Conservation (phyloP, 2,797 vertebrate species). For the Nasua narica region DNA sequence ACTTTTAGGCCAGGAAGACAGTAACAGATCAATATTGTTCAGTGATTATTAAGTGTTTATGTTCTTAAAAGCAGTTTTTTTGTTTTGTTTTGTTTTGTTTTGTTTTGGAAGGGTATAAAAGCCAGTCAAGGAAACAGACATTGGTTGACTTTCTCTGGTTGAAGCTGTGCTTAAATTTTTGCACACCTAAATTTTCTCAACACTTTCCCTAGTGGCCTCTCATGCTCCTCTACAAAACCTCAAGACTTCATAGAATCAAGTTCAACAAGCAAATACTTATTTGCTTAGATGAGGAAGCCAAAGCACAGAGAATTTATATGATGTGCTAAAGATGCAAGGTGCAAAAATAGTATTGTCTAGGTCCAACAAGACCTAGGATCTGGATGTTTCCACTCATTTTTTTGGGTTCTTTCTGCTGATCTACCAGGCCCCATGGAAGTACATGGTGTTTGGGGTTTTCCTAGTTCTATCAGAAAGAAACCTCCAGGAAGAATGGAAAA, state of each 20-base stretch:
- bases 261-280: neutral
- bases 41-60: neutral
- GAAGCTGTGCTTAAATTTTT: neutral
- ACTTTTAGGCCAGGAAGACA: neutral
- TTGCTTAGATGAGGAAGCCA: neutral
- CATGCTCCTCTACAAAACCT: neutral
- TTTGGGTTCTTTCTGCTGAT: neutral
- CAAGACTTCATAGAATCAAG: neutral
- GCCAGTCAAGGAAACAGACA: neutral
- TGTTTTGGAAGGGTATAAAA: neutral
- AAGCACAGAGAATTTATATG: neutral
- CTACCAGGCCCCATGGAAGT: fast-evolving
- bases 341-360: neutral
- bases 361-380: neutral
- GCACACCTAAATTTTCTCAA: no score
- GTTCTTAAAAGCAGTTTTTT: neutral
- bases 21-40: neutral
- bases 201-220: fast-evolving
- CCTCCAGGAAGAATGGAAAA: neutral
- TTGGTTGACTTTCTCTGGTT: neutral
- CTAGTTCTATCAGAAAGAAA: no score
- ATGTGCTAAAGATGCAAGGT: neutral
- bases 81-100: neutral
- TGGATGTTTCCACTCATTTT: fast-evolving
- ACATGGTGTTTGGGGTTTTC: fast-evolving